A percentile compares a stretch with the other conserved stretches of the same genome.
These are phyloP conservation scores for Megalopta genalis DNA, from an alignment of 1,140 invertebrate genomes.

Conservation along the genomic window DNA sequence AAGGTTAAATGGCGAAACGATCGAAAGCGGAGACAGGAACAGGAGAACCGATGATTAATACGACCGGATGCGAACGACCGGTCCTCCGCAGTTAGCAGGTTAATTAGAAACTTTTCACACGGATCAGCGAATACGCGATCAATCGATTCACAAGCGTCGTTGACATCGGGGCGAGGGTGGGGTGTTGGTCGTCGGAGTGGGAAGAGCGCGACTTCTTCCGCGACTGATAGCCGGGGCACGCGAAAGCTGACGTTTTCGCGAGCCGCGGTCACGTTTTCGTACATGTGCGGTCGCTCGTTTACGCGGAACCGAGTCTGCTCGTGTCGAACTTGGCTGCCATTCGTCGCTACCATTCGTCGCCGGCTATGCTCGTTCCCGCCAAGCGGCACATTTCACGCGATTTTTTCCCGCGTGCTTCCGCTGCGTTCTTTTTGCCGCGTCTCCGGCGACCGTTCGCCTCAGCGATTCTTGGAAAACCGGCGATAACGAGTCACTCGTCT, in stretches of 20 bases:
- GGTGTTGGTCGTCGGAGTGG: no score
- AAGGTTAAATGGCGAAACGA: no score
- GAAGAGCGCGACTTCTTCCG: background rate
- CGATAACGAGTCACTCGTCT: background rate
- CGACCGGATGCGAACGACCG: no score
- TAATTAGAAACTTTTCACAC: background rate
- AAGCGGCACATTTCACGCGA: background rate
- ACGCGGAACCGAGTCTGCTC: background rate
- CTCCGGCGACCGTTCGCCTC: background rate
- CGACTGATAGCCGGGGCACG: background rate
- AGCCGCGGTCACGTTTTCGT: constrained; percentile 37
- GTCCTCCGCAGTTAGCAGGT: background rate
- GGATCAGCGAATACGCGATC: background rate
- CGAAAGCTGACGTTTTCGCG: constrained; percentile 29
- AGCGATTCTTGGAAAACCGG: background rate
- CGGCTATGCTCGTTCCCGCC: background rate
- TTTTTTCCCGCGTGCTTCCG: constrained; percentile 13
- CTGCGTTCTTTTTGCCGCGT: no score
- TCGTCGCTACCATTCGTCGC: background rate
- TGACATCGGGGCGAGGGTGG: background rate
- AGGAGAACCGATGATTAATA: no score
- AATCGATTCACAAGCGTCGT: background rate
- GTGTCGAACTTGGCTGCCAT: constrained; percentile 1
- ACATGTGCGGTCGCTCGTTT: constrained; percentile 33
- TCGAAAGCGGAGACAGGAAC: no score